Percentiles rank a stretch among this genome's conserved stretches.
phyloP scores from a whole-genome alignment of 2,797 vertebrate genomes.

The Paramormyrops hopkinsi region DNA sequence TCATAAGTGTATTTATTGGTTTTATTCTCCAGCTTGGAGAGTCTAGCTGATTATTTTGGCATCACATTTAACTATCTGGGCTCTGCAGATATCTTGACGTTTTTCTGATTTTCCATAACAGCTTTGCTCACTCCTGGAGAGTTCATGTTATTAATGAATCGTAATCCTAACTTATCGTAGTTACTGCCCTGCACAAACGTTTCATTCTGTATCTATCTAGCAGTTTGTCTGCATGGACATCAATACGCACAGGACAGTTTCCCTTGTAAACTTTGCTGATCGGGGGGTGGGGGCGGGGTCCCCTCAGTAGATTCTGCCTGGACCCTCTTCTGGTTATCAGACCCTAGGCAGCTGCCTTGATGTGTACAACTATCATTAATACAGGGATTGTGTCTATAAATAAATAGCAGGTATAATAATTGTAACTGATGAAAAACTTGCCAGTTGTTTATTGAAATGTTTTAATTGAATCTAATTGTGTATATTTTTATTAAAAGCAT shows the following conservation, averaged over 20 bases:
- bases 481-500: not conserved
- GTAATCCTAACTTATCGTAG: not conserved
- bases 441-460: not conserved
- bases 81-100: not conserved
- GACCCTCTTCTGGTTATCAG: not conserved
- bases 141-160: not conserved
- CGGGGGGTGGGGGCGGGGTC: not conserved
- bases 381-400: not conserved
- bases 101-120: not conserved
- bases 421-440: not conserved
- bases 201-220: not conserved
- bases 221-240: not conserved
- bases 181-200: not conserved
- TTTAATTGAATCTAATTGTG: not conserved
- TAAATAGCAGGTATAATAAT: not conserved
- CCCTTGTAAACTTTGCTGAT: not conserved
- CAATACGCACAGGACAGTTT: not conserved
- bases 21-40: not conserved
- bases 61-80: not conserved
- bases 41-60: not conserved
- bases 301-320: not conserved
- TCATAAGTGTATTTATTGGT: not conserved
- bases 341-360: not conserved
- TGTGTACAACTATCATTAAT: not conserved
- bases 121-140: not conserved